Percentiles rank a stretch among this genome's conserved stretches.
Evolutionary conservation across 2,113 vertebrate species (phyloP).

Genomic region (Mustelus asterias): DNA sequence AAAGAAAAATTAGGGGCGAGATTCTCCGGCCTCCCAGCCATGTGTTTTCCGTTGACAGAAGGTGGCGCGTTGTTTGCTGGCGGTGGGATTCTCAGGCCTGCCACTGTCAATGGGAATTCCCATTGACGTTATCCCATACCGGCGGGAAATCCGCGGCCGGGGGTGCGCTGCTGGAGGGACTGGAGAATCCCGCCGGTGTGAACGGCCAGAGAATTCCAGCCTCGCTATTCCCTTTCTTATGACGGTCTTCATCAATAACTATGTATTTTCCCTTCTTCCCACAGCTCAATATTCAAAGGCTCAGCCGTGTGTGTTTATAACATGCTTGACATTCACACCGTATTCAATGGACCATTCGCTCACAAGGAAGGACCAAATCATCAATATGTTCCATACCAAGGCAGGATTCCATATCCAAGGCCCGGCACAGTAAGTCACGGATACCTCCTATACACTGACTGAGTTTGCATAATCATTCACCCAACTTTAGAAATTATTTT

Average conservation of each 20-base stretch:
- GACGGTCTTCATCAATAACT: not conserved
- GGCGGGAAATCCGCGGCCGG: too few relatives aligned
- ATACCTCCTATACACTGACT: conserved; percentile 40
- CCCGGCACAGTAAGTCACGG: conserved; percentile 85
- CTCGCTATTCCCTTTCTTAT: not conserved
- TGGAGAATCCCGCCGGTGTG: too few relatives aligned
- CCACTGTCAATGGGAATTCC: too few relatives aligned
- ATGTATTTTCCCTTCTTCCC: conserved; percentile 39
- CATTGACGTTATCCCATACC: too few relatives aligned
- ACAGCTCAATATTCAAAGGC: conserved; percentile 94
- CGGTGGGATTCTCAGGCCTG: too few relatives aligned
- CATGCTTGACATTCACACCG: conserved; percentile 90
- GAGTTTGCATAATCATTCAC: conserved; percentile 6
- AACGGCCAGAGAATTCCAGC: too few relatives aligned
- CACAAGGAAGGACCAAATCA: conserved; percentile 94
- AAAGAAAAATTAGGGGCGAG: too few relatives aligned
- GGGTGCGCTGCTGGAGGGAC: too few relatives aligned
- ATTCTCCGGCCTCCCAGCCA: too few relatives aligned
- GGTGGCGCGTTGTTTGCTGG: too few relatives aligned
- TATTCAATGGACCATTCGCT: conserved; percentile 96
- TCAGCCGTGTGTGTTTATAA: conserved; percentile 94
- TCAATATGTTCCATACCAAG: conserved; percentile 90
- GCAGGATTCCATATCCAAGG: conserved; percentile 88
- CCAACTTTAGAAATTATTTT: not conserved
- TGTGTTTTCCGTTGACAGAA: too few relatives aligned